Evolutionary conservation across 2,797 vertebrate species (phyloP).

Genomic region (Macropus fuliginosus): DNA sequence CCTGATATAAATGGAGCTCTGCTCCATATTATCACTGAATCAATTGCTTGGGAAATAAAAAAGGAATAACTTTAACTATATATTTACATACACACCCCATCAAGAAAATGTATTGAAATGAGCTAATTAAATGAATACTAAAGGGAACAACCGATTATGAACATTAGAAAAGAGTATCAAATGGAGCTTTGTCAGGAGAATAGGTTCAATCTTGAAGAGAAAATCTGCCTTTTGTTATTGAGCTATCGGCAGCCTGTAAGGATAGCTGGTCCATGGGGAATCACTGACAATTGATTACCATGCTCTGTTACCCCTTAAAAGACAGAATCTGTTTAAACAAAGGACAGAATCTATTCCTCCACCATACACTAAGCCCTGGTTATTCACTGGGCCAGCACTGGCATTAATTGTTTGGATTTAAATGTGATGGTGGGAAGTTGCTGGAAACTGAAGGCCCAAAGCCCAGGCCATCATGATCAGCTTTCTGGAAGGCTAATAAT

Average conservation of each 20-base stretch:
- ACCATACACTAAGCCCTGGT: constrained; percentile 51
- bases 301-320: constrained; percentile 39
- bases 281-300: constrained; percentile 62
- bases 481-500: constrained; percentile 78
- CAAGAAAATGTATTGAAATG: constrained; percentile 56
- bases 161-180: constrained; percentile 61
- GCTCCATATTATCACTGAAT: constrained; percentile 48
- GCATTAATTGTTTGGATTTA: constrained; percentile 71
- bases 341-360: constrained; percentile 38
- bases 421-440: constrained; percentile 59
- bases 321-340: constrained; percentile 29
- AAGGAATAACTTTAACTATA: constrained; percentile 25
- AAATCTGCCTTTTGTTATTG: constrained; percentile 50
- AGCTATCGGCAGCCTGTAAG: constrained; percentile 41
- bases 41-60: constrained; percentile 31
- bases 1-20: constrained; percentile 54
- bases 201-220: constrained; percentile 30
- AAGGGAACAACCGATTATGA: constrained; percentile 50
- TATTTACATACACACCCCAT: constrained; percentile 44
- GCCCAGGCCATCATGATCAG: constrained; percentile 77
- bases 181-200: constrained; percentile 47
- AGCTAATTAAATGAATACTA: constrained; percentile 57
- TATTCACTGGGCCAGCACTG: constrained; percentile 59
- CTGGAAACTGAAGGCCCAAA: constrained; percentile 54
- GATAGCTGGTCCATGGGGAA: constrained; percentile 31